Evolutionary conservation across 2,797 vertebrate species (phyloP), one percentile per base, ranked within the genome.

Genomic region (Ispidina lecontei): DNA sequence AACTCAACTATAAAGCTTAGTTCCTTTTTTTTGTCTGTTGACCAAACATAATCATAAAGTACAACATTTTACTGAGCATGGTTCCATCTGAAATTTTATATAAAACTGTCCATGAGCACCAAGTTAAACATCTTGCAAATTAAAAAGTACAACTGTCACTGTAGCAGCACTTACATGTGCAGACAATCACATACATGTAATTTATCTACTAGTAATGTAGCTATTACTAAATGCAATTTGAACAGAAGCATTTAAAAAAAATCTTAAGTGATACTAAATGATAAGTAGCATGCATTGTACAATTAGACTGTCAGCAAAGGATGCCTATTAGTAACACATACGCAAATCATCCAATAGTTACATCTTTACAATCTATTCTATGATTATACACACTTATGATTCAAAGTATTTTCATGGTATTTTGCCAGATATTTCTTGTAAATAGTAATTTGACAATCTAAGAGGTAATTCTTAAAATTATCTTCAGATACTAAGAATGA

Each of bases 381-480:
- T 56, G 72, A 87, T 89, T 69, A 96, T 56, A 37, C 29, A 74
- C 35, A 83, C 83, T 79, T 64, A 78, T 10, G 25, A 89, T 91
- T 85, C 75, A 46, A 93, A 75, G 63, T 78, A 87, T 71, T 93
- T 93, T 62, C 39, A 67, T 28, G 13, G 35, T 90, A 93, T 91
- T 95, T 94, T 87, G 79, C n/a, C 19, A 89, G 62, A 12, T 83
- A 85, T 70, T 93, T 83, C 31, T 90, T 4, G 35, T 67, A 89
- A 94, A 94, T 63, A 87, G n/a, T 77, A 72, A 89, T 83, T 83
- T 93, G 67, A 17, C 93, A 89, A 85, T 56, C 33, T 28, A 89
- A 14, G 14, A 85, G 28, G 39, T 25, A 78, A 59, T 56, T 90
- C 55, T 78, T 89, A 69, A 77, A 88, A 78, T 8, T 69, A 19